Base-by-base conservation (phyloP, 1,140 invertebrate genomes). In the Meteorus sp. region DNA sequence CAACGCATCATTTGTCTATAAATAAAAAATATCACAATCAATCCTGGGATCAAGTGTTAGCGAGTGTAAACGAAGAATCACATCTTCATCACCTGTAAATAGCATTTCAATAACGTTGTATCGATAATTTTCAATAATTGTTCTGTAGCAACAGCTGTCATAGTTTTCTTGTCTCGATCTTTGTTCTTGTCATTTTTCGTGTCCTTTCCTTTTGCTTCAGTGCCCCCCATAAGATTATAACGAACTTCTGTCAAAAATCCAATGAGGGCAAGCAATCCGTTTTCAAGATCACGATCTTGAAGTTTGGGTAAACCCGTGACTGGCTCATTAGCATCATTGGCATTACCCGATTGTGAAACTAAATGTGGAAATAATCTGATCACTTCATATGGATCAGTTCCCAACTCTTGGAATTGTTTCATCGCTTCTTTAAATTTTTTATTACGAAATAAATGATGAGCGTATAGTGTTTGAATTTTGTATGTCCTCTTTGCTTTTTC, bases 31-130 rank as follows among this genome's bases (percentile, higher is more conserved):
- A 60, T 50, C 4, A 59, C 61, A 39, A 58, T 33, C 37, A 48
- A 56, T 22, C 22, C 51, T n/a, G n/a, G n/a, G n/a, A n/a, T n/a
- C n/a, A n/a, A n/a, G n/a, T n/a, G n/a, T n/a, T n/a, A n/a, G n/a
- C n/a, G n/a, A n/a, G n/a, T n/a, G n/a, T n/a, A n/a, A n/a, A n/a
- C n/a, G n/a, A n/a, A n/a, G n/a, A n/a, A n/a, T n/a, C n/a, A n/a
- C n/a, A n/a, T n/a, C n/a, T 63, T 45, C 5, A 11, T 68, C 79
- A 92, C 91, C 85, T 94, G 89, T 47, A 98, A 83, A 81, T 98
- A 99, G 77, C 95, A 98, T 75, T 98, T 98, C 0, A 99, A 80
- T 41, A 99, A 77, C 1, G 95, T 97, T 2, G 95, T 98, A 73
- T 98, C 97, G 61, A 98, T 96, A 37, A 98, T 93, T 78, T 96